Conservation (phyloP, 2,797 vertebrate species). For the Echeneis naucrates region DNA sequence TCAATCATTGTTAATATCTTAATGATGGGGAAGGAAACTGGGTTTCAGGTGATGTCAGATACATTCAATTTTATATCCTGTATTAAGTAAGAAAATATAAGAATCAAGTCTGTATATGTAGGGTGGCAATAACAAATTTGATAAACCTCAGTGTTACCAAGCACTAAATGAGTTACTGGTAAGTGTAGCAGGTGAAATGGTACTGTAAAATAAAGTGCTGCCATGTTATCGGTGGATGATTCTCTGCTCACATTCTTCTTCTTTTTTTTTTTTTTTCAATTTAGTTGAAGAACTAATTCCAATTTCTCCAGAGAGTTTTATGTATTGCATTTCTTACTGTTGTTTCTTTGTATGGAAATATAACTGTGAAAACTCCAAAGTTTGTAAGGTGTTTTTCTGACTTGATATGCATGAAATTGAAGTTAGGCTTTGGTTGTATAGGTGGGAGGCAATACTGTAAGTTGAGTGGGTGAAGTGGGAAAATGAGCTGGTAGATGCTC, state of each 20-base stretch:
- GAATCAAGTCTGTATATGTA: not conserved
- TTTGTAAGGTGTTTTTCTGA: constrained; percentile 52
- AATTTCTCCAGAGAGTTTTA: constrained; percentile 52
- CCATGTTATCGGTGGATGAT: not conserved
- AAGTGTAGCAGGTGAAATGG: constrained; percentile 39
- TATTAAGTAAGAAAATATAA: not conserved
- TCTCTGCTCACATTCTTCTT: constrained; percentile 43
- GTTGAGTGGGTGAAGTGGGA: constrained; percentile 61
- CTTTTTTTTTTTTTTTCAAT: not conserved
- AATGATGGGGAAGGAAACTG: constrained; percentile 1
- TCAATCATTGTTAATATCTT: not conserved
- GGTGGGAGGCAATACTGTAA: constrained; percentile 46
- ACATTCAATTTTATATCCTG: constrained; percentile 39
- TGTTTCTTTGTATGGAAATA: constrained; percentile 76
- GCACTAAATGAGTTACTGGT: constrained; percentile 21
- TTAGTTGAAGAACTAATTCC: constrained; percentile 30
- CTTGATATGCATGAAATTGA: constrained; percentile 48
- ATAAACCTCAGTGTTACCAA: not conserved
- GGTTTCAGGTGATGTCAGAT: constrained; percentile 7
- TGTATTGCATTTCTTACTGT: constrained; percentile 49
- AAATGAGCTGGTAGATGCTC: constrained; percentile 43
- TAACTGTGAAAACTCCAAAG: constrained; percentile 54
- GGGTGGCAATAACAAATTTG: constrained; percentile 13
- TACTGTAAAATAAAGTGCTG: constrained; percentile 29
- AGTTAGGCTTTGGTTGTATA: constrained; percentile 20